Evolutionary conservation across 2,113 vertebrate species (phyloP).

Genomic region (Antigone vipio): DNA sequence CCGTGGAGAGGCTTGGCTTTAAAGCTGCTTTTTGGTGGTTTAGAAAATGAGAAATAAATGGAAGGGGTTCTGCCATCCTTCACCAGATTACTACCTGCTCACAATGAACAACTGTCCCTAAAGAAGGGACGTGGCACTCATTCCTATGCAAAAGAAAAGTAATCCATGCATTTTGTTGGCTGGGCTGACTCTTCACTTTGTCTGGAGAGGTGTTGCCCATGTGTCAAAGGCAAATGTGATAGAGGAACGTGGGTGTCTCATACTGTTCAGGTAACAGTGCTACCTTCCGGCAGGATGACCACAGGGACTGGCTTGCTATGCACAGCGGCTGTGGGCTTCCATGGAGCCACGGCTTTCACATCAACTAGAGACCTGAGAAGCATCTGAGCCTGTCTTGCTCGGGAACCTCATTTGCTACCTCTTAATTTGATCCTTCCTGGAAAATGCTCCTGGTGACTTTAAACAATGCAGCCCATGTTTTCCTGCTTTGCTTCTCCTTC

Average conservation of each 20-base stretch:
- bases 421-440: not conserved
- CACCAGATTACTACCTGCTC: not conserved
- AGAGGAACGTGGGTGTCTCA: not conserved
- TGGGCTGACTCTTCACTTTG: not conserved
- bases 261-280: not conserved
- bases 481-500: not conserved
- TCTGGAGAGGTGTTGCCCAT: not conserved
- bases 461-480: not conserved
- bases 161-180: not conserved
- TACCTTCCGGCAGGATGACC: not conserved
- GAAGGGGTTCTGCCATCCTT: not conserved
- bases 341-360: not conserved
- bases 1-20: not conserved
- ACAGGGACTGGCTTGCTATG: not conserved
- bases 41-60: conserved; percentile 22
- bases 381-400: not conserved
- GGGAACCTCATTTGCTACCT: not conserved
- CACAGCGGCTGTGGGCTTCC: not conserved
- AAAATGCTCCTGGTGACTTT: not conserved
- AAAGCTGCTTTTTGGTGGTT: not conserved
- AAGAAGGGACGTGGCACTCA: not conserved
- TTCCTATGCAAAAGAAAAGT: not conserved
- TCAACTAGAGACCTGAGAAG: not conserved
- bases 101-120: not conserved
- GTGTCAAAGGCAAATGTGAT: not conserved